Conservation (phyloP, 2,113 vertebrate species). For the Oophaga pumilio region DNA sequence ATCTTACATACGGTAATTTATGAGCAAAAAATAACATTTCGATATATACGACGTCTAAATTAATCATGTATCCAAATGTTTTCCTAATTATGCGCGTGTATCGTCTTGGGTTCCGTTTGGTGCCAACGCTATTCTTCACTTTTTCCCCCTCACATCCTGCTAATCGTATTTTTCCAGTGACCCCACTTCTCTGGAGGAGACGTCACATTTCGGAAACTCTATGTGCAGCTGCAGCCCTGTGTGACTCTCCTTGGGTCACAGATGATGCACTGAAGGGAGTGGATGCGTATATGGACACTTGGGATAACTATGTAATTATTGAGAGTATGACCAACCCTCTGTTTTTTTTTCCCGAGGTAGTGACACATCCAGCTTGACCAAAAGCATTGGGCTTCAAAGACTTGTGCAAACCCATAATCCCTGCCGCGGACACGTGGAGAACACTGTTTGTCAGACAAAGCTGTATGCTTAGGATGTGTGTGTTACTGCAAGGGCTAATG, state of each 20-base stretch:
- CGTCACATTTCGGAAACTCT: neutral
- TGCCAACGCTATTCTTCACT: neutral
- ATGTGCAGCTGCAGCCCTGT: constrained; percentile 26
- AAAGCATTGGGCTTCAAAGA: constrained; percentile 21
- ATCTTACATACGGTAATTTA: too few species aligned
- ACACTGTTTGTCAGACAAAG: neutral
- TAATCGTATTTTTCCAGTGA: constrained; percentile 7
- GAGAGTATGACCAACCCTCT: constrained; percentile 23
- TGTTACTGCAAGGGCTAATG: too few species aligned
- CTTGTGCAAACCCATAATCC: constrained; percentile 25
- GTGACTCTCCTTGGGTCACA: constrained; percentile 1
- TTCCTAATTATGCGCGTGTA: neutral
- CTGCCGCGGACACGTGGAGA: neutral
- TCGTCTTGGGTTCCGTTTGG: neutral
- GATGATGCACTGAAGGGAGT: constrained; percentile 39
- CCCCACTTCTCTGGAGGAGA: neutral
- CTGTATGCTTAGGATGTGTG: too few species aligned
- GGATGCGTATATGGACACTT: constrained; percentile 17
- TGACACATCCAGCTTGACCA: constrained; percentile 31
- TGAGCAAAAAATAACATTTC: neutral
- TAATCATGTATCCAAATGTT: neutral
- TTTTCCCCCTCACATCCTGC: constrained; percentile 22
- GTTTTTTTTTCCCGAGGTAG: neutral
- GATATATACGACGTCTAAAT: neutral
- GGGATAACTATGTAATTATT: constrained; percentile 38